phyloP scores from a whole-genome alignment of 2,113 vertebrate species.

The Hemicordylus capensis region DNA sequence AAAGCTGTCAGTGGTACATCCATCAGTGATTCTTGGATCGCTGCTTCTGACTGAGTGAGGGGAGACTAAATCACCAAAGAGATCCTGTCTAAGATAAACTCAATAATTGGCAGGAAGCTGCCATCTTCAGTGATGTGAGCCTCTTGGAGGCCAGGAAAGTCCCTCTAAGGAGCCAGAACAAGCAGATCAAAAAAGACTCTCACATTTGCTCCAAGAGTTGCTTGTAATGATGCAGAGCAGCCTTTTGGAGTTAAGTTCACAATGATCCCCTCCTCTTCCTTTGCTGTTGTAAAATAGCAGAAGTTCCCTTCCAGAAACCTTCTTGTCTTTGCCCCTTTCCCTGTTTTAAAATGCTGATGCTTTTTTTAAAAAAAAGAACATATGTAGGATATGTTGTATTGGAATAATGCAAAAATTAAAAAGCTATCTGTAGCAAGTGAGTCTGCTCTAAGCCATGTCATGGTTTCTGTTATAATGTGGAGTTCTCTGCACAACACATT shows the following conservation, averaged over 20 bases:
- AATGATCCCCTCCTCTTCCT: accelerated
- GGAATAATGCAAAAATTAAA: background rate
- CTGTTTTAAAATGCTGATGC: background rate
- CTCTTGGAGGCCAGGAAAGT: accelerated
- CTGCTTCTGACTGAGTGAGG: background rate
- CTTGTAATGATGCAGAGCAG: background rate
- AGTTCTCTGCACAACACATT: background rate
- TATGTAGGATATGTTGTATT: background rate
- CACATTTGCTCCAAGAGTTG: background rate
- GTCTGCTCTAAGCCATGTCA: background rate
- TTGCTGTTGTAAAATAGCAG: background rate
- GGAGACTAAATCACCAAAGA: background rate
- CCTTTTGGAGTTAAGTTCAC: background rate
- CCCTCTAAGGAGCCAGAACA: accelerated
- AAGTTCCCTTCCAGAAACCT: background rate
- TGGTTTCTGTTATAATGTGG: background rate
- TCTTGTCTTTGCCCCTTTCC: background rate
- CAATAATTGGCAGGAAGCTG: background rate
- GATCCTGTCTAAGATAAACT: background rate
- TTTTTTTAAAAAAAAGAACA: background rate
- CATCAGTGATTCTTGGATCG: accelerated
- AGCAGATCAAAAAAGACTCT: background rate
- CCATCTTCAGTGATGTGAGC: background rate
- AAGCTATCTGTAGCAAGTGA: background rate
- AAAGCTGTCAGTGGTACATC: accelerated